These are phyloP conservation scores for Leucozona laternaria DNA, from an alignment of 2,888 invertebrate species.

Conservation along the genomic window DNA sequence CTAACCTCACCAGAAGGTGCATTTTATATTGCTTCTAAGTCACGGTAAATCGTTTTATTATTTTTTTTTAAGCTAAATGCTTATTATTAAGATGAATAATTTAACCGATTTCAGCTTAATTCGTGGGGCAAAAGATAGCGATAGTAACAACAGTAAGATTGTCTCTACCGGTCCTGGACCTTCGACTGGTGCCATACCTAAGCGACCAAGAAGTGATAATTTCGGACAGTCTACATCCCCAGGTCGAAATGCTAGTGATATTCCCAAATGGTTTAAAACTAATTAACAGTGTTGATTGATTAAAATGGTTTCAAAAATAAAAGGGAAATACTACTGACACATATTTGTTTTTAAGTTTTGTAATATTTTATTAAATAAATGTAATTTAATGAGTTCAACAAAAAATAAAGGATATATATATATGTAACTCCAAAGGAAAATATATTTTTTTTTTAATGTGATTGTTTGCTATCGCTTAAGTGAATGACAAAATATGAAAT, in stretches of 20 bases:
- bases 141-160: not conserved
- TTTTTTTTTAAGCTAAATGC: not conserved
- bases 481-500: too few relatives aligned
- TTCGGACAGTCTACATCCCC: conserved; percentile 4
- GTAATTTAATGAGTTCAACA: not conserved
- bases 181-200: conserved; percentile 78
- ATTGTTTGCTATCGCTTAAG: too few relatives aligned
- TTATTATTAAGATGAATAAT: not conserved
- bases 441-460: too few relatives aligned
- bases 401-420: not conserved
- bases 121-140: conserved; percentile 8
- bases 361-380: conserved; percentile 53
- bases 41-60: conserved; percentile 84
- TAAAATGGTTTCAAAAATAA: not conserved
- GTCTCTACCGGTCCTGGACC: conserved; percentile 55
- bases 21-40: conserved; percentile 88
- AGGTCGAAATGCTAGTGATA: conserved; percentile 32
- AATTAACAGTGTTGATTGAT: not conserved
- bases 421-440: too few relatives aligned
- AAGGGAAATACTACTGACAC: not conserved
- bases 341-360: conserved; percentile 41
- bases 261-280: conserved; percentile 51
- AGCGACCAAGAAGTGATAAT: conserved; percentile 76
- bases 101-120: conserved; percentile 17
- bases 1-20: conserved; percentile 88